A percentile compares a stretch with the other conserved stretches of the same genome.
Evolutionary conservation across 35 echinoderm and acorn worm genomes (phyloP).

Genomic region (Anneissia japonica): DNA sequence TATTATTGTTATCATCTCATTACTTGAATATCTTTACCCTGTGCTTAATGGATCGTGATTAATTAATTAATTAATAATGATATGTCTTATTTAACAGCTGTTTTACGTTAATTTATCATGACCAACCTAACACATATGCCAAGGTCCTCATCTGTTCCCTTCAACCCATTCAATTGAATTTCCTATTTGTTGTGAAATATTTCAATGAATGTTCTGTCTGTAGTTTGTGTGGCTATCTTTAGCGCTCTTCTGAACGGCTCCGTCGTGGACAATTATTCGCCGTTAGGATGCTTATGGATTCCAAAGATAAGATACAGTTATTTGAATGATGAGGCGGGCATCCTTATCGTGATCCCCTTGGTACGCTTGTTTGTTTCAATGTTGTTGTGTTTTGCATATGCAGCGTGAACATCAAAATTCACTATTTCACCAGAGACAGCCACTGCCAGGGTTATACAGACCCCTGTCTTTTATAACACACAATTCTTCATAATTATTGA

Average conservation of each 20-base stretch:
- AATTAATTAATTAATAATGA: neutral
- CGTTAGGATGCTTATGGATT: neutral
- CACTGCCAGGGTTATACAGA: too few species aligned
- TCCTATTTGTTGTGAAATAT: neutral
- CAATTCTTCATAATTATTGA: too few species aligned
- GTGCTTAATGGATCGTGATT: too few species aligned
- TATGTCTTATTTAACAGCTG: neutral
- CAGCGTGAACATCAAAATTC: too few species aligned
- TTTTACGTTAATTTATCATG: neutral
- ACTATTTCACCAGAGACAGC: too few species aligned
- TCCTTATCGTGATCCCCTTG: neutral
- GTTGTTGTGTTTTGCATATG: neutral
- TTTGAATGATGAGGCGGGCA: neutral
- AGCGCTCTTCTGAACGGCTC: neutral
- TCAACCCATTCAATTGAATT: neutral
- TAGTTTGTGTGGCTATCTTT: neutral
- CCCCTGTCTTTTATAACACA: too few species aligned
- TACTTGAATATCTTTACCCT: too few species aligned
- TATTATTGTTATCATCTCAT: too few species aligned
- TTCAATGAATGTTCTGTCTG: neutral
- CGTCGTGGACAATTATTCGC: neutral
- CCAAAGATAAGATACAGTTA: neutral
- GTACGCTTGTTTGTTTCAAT: neutral
- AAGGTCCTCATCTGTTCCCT: neutral
- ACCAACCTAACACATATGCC: neutral